Evolutionary conservation across 2,888 invertebrate species (phyloP), one percentile per base, ranked within the genome.

Genomic region (Candidula unifasciata): DNA sequence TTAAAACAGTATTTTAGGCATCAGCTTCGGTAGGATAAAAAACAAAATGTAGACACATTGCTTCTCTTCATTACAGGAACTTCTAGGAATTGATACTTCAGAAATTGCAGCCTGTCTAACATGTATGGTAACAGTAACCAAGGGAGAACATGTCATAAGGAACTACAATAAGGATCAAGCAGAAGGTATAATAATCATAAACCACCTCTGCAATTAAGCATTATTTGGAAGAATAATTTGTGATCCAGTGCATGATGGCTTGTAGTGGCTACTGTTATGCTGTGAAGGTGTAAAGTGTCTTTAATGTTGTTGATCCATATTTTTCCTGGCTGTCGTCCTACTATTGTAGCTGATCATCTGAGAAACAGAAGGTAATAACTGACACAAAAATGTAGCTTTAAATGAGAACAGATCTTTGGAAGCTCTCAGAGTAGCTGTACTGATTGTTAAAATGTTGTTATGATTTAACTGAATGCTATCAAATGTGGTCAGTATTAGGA

Each of bases 61-160:
- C 30, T 66, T 66, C 30, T 30, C n/a, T 66, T 66, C 30, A 44
- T 87, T 87, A 8, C 87, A 93, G 93, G 87, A 88, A 82, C 86
- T 93, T 44, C 86, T 93, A 52, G 90, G 90, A 8, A 83, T 93
- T 8, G 89, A 91, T 54, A 71, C 87, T 5, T 86, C 89, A 69
- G 92, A 93, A 54, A 85, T 93, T 64, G 86, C 86, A n/a, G 90
- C 90, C 2, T 90, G 90, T 80, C 83, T 93, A 68, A 92, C 93
- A 0, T 91, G 90, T 37, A 90, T 90, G 80, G 89, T 91, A 24
- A 92, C 91, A 13, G 90, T 90, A 64, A 91, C 93, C 16, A 88
- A 90, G 30, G 93, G 93, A 18, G 93, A 93, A 83, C 89, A 91
- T 80, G 91, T 93, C 52, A 90, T 89, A 54, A 84, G 92, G 52